phyloP scores from a whole-genome alignment of 2,888 invertebrate species.

The Spisula subtruncata region DNA sequence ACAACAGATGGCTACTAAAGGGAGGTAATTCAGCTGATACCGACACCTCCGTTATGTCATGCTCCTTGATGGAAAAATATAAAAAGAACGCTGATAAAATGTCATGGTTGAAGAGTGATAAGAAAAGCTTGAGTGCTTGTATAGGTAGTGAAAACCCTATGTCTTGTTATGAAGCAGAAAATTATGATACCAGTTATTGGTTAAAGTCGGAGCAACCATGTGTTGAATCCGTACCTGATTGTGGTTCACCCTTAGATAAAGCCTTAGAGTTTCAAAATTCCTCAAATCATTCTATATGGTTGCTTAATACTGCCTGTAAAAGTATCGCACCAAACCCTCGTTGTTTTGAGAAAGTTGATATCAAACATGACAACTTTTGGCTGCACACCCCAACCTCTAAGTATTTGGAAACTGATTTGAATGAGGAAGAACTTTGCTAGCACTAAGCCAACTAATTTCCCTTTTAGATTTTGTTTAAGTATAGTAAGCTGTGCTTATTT shows the following conservation, averaged over 20 bases:
- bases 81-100: conserved; percentile 51
- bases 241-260: conserved; percentile 45
- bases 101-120: conserved; percentile 52
- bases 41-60: conserved; percentile 24
- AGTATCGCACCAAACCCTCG: neutral
- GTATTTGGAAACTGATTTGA: conserved; percentile 26
- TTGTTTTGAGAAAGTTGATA: conserved; percentile 45
- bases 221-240: neutral
- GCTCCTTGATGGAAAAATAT: conserved; percentile 62
- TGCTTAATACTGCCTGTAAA: conserved; percentile 29
- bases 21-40: conserved; percentile 29
- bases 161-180: conserved; percentile 44
- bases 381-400: neutral
- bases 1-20: conserved; percentile 62
- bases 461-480: neutral
- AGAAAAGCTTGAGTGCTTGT: neutral
- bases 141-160: conserved; percentile 49
- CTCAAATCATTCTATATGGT: conserved; percentile 37
- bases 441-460: neutral
- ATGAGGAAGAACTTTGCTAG: conserved; percentile 44
- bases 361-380: conserved; percentile 33
- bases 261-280: conserved; percentile 43
- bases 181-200: conserved; percentile 47
- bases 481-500: too few relatives aligned
- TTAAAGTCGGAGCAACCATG: conserved; percentile 40